phyloP scores from a whole-genome alignment of 2,113 vertebrate genomes.

The Trogon surrucura region DNA sequence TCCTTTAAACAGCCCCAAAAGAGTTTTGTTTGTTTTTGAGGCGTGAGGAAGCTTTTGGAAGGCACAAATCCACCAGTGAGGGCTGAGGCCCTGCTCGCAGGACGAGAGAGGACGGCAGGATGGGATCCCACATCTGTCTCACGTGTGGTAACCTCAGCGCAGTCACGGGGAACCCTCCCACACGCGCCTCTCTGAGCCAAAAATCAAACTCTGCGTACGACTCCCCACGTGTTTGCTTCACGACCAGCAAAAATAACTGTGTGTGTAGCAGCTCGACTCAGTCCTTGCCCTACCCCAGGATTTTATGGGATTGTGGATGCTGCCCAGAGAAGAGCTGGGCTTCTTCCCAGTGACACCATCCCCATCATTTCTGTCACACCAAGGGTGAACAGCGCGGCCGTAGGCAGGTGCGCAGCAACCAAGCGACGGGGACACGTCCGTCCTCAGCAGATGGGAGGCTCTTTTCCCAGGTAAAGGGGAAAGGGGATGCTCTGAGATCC shows the following conservation, averaged over 20 bases:
- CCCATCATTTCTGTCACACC: neutral
- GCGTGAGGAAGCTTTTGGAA: neutral
- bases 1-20: conserved; percentile 34
- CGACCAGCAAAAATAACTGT: neutral
- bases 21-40: conserved; percentile 52
- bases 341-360: neutral
- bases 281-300: neutral
- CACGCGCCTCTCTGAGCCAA: accelerated
- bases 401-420: neutral
- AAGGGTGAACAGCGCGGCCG: neutral
- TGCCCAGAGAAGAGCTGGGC: neutral
- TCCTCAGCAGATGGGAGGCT: conserved; percentile 3
- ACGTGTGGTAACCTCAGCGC: accelerated
- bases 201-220: neutral
- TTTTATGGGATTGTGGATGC: neutral
- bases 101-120: neutral
- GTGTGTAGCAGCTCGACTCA: neutral
- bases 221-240: neutral
- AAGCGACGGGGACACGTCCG: neutral
- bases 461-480: neutral
- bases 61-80: neutral
- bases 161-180: neutral
- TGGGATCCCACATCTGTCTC: neutral
- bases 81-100: neutral
- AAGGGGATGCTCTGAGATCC: neutral